A percentile compares a stretch with the other conserved stretches of the same genome.
Evolutionary conservation across 1,140 invertebrate genomes (phyloP).

Genomic region (Kradibia gibbosae): DNA sequence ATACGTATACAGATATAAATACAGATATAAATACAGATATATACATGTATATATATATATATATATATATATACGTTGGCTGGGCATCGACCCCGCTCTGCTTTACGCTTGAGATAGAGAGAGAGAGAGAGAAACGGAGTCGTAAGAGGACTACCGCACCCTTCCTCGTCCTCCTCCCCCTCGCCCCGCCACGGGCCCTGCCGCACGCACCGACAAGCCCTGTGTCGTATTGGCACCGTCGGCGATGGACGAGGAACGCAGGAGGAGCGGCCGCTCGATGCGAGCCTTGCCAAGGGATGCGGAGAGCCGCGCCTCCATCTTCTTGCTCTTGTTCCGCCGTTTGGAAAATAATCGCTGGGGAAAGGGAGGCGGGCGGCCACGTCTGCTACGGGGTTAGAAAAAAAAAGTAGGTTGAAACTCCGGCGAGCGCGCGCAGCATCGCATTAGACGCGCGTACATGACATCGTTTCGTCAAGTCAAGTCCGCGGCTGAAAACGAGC

Average conservation of each 20-base stretch:
- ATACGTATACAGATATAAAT: too few relatives aligned
- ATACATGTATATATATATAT: too few relatives aligned
- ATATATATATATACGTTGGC: slow-evolving; percentile 2
- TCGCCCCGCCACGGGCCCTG: neutral
- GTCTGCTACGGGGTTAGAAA: neutral
- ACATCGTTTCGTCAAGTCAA: neutral
- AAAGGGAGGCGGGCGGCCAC: neutral
- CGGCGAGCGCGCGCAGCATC: neutral
- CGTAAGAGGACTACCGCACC: neutral
- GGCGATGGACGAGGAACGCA: neutral
- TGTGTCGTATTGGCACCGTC: neutral
- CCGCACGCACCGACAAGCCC: too few relatives aligned
- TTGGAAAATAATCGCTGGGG: neutral
- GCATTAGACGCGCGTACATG: slow-evolving; percentile 9
- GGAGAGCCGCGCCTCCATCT: neutral
- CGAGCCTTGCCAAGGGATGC: neutral
- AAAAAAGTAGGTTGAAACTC: slow-evolving; percentile 23
- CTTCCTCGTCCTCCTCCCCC: neutral
- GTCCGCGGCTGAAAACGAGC: neutral
- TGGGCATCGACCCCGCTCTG: slow-evolving; percentile 42
- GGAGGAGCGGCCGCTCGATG: neutral
- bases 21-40: too few relatives aligned
- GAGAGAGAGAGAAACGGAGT: slow-evolving; percentile 12
- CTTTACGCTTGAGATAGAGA: neutral
- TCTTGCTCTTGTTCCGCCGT: neutral